Base-by-base conservation (phyloP, 2,797 vertebrate genomes). In the Aplochiton taeniatus region DNA sequence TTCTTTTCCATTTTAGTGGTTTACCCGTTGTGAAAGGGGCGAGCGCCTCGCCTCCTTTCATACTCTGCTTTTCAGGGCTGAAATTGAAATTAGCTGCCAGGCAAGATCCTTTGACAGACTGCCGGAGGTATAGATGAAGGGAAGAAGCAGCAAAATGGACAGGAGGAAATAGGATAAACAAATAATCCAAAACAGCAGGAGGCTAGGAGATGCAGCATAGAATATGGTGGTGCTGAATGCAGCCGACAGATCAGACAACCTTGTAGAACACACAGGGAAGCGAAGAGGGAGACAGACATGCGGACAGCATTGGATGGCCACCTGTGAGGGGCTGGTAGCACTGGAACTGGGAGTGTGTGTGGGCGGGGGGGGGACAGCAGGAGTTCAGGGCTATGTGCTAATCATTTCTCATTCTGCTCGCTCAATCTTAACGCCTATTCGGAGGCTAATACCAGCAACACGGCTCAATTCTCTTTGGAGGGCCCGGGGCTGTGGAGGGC, bases 51-150 rank as follows among this genome's bases (percentile, higher is more conserved):
- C 61, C 9, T 46, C 17, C 19, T 31, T 87, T 82, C 75, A 87
- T 86, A 63, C 85, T 81, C 58, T 74, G 53, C 71, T 71, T 77
- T 61, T 84, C 56, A 63, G 47, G 56, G 43, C 74, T 54, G 54
- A 76, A 79, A 85, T 74, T 74, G 63, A 87, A 86, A 89, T 88
- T 61, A 88, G 75, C 70, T 64, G 46, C 63, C 63, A 43, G 70
- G 81, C 74, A 80, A 77, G 66, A 81, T 75, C 69, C 50, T 72
- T 74, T 78, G 70, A 79, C 70, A 76, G 65, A 56, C 76, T 61
- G 56, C 58, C 59, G 69, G 81, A 72, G 66, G 70, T 66, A 66
- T 63, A 72, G 17, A 76, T 66, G 31, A 61, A 73, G 61, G 53
- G 54, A 4, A 45, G 49, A 72, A 50, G 42, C 41, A 44, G 60